These are phyloP conservation scores for Hypomesus transpacificus DNA, from an alignment of 2,113 vertebrate genomes.

Conservation along the genomic window DNA sequence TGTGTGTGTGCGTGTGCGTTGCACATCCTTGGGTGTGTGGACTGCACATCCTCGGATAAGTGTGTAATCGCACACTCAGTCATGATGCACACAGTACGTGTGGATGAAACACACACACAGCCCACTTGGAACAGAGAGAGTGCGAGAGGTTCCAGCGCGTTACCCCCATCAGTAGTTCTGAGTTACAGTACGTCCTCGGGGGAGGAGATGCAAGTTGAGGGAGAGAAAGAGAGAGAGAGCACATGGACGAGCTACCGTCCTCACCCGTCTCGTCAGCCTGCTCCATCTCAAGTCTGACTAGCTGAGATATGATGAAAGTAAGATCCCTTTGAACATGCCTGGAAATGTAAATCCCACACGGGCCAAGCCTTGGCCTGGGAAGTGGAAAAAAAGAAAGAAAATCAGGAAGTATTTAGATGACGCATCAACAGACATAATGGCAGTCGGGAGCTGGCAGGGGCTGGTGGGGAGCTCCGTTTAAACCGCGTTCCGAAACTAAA, in stretches of 20 bases:
- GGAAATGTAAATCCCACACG: slow-evolving; percentile 39
- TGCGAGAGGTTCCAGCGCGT: too few species aligned
- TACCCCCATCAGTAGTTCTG: background rate
- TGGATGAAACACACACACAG: slow-evolving; percentile 3
- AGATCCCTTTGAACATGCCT: slow-evolving; percentile 25
- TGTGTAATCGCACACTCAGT: background rate
- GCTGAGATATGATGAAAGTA: background rate
- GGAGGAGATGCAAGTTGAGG: background rate
- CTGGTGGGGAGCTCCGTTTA: background rate
- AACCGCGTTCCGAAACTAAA: background rate
- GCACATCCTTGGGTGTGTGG: too few species aligned
- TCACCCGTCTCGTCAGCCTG: background rate
- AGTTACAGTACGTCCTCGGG: background rate
- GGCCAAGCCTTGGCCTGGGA: slow-evolving; percentile 11
- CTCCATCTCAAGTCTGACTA: slow-evolving; percentile 13
- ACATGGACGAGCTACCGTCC: too few species aligned
- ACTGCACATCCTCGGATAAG: background rate
- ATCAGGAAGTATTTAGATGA: slow-evolving; percentile 42
- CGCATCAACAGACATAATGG: slow-evolving; percentile 21
- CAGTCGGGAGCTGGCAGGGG: slow-evolving; percentile 10
- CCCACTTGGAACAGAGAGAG: too few species aligned
- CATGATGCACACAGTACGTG: background rate
- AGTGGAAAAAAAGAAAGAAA: slow-evolving; percentile 25
- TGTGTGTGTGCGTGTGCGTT: too few species aligned
- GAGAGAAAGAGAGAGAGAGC: background rate